These are phyloP conservation scores for Siderastrea radians DNA, from an alignment of 92 coral and sea anemone genomes.

Conservation along the genomic window DNA sequence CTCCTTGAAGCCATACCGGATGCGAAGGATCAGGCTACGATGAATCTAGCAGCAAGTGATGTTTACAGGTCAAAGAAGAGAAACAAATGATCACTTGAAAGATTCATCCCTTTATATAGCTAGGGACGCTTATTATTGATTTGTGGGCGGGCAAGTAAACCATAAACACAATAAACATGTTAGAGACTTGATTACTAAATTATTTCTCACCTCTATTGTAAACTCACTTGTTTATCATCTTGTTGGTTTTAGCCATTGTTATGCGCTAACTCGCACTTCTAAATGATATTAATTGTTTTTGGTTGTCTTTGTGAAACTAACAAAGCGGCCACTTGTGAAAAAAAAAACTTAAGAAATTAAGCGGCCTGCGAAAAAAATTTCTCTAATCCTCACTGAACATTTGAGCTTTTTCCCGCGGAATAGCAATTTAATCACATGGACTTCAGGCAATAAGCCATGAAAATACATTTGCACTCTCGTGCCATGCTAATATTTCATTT, in stretches of 20 bases:
- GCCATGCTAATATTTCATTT: too few relatives aligned
- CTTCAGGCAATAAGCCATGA: too few relatives aligned
- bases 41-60: not conserved
- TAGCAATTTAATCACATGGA: too few relatives aligned
- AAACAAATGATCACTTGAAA: not conserved
- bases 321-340: too few relatives aligned
- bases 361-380: too few relatives aligned
- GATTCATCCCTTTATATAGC: not conserved
- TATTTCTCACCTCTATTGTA: not conserved
- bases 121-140: not conserved
- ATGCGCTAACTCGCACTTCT: not conserved
- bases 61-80: not conserved
- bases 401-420: too few relatives aligned
- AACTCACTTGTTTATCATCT: not conserved
- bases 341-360: too few relatives aligned
- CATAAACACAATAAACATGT: not conserved
- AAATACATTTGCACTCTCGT: too few relatives aligned
- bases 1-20: not conserved
- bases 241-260: not conserved
- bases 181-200: not conserved
- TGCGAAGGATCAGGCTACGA: too few relatives aligned
- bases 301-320: too few relatives aligned
- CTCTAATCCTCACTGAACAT: too few relatives aligned
- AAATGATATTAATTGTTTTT: not conserved
- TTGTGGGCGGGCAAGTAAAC: not conserved